Evolutionary conservation across 2,888 invertebrate species (phyloP), one percentile per base, ranked within the genome.

Genomic region (Aphidoletes aphidimyza): DNA sequence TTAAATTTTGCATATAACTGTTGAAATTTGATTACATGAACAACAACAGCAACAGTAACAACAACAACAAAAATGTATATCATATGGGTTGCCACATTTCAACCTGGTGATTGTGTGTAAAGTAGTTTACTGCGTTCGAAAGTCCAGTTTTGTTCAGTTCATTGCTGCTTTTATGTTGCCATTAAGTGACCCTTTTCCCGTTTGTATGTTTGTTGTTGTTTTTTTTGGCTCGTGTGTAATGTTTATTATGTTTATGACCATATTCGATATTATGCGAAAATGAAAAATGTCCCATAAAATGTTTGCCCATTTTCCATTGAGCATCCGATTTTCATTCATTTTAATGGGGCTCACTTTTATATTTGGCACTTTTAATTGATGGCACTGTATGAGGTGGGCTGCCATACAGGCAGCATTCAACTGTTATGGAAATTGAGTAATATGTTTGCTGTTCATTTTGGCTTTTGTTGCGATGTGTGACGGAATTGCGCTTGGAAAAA

Each of bases 11-110:
- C 69, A 69, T 69, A 30, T 30, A 69, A 30, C 30, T 30, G 69
- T 30, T 69, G 69, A 69, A 69, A 30, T 69, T 69, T 69, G 30
- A 69, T 69, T 69, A 69, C 69, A 69, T 69, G 69, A 69, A 54
- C n/a, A n/a, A n/a, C n/a, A n/a, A n/a, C n/a, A n/a, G n/a, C n/a
- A n/a, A n/a, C n/a, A n/a, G n/a, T n/a, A n/a, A n/a, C n/a, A n/a
- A n/a, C n/a, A n/a, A n/a, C n/a, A n/a, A n/a, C n/a, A n/a, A n/a
- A n/a, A n/a, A 42, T 14, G 42, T 42, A 30, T n/a, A 14, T 30
- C n/a, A 30, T 69, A 30, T 69, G 42, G 6, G 42, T 42, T n/a
- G n/a, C n/a, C n/a, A n/a, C n/a, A n/a, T n/a, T n/a, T n/a, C n/a
- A n/a, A n/a, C n/a, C 42, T 42, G 42, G 6, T 42, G 42, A 42